A percentile compares a stretch with the other conserved stretches of the same genome.
Conservation (phyloP, 2,113 vertebrate genomes). For the Silurus meridionalis region DNA sequence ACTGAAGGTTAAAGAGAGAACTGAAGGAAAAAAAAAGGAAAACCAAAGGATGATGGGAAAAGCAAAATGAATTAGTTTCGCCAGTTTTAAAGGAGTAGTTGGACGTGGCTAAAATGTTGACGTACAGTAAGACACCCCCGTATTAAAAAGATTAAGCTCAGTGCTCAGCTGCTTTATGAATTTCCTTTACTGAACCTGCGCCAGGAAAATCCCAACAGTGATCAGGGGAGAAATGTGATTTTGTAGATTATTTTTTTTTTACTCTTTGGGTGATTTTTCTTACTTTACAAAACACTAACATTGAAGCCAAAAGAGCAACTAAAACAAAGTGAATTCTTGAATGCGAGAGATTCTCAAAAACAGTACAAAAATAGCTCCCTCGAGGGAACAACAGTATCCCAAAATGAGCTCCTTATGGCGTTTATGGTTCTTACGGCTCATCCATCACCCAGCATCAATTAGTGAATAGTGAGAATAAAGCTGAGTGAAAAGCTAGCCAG, state of each 20-base stretch:
- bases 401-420: background rate
- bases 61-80: background rate
- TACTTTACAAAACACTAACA: background rate
- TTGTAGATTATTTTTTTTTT: background rate
- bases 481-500: slow-evolving; percentile 23
- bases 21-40: background rate
- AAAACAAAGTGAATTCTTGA: background rate
- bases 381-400: background rate
- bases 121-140: background rate
- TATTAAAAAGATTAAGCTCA: background rate
- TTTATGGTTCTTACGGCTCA: background rate
- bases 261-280: background rate
- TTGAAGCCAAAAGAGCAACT: background rate
- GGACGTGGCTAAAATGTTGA: background rate
- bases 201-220: background rate
- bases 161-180: background rate
- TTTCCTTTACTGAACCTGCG: background rate
- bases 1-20: background rate
- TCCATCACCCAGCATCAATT: background rate
- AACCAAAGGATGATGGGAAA: background rate
- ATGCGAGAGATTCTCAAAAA: background rate
- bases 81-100: background rate
- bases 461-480: slow-evolving; percentile 17
- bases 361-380: background rate
- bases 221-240: background rate